phyloP scores from a whole-genome alignment of 2,888 invertebrate genomes.

The Synergus japonicus region DNA sequence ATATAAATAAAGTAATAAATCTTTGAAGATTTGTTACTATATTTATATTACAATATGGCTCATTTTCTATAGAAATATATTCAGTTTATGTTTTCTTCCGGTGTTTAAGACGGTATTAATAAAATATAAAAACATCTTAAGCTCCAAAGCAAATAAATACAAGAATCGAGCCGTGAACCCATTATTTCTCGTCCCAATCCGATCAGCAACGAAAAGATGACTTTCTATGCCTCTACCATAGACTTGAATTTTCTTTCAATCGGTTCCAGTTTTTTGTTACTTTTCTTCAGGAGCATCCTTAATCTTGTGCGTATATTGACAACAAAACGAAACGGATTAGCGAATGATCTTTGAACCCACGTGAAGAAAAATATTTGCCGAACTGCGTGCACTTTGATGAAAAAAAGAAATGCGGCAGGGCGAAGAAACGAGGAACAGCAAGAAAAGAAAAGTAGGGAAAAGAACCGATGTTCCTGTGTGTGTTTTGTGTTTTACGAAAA shows the following conservation, averaged over 20 bases:
- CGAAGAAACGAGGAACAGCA: slow-evolving; percentile 25
- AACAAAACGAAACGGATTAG: slow-evolving; percentile 40
- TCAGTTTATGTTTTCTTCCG: no score
- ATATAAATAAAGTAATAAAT: no score
- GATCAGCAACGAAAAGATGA: slow-evolving; percentile 4
- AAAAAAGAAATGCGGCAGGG: slow-evolving; percentile 32
- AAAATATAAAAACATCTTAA: slow-evolving; percentile 18
- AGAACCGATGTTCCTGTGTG: background rate
- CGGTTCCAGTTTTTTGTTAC: background rate
- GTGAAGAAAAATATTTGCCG: slow-evolving; percentile 55
- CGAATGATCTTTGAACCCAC: slow-evolving; percentile 45
- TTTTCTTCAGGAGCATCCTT: background rate
- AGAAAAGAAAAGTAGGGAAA: slow-evolving; percentile 9
- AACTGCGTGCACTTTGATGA: slow-evolving; percentile 38
- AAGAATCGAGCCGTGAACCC: background rate
- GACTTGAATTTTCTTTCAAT: slow-evolving; percentile 10
- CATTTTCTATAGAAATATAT: background rate
- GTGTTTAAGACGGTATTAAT: background rate
- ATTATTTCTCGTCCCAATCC: slow-evolving; percentile 16
- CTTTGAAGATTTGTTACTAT: background rate
- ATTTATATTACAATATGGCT: background rate
- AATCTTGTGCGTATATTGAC: background rate
- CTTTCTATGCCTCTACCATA: slow-evolving; percentile 15
- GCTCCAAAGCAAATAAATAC: slow-evolving; percentile 18
- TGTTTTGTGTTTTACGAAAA: slow-evolving; percentile 17